Base-by-base conservation (phyloP, 2,888 invertebrate species). In the Alloplasta piceator region DNA sequence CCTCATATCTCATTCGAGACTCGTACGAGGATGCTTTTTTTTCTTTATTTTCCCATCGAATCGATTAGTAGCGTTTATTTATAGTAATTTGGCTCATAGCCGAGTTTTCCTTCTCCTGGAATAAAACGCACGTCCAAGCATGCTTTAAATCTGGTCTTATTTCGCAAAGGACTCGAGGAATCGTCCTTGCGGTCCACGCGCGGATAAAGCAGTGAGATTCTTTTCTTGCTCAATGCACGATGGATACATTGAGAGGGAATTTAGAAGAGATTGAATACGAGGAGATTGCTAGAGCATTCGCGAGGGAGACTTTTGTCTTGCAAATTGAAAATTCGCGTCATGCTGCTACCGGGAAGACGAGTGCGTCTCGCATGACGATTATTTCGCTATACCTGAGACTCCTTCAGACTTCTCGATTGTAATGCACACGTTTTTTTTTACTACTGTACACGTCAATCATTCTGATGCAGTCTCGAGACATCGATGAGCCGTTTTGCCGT, bases 291-390 rank as follows among this genome's bases (percentile, higher is more conserved):
- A 60, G 72, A 68, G 26, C 52, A 52, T 38, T 12, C 36, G 43
- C 48, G 5, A 10, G 56, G 41, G 43, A 5, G 50, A 52, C 16
- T 26, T 41, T 9, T 61, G 64, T 38, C 38, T 84, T 82, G 81
- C 84, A 76, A 88, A 86, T 92, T 91, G 88, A 85, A 86, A 85
- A 91, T 91, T 91, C 92, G 85, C 83, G 83, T 91, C 91, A 92
- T 89, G 92, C 87, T 85, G 89, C 90, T 91, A 91, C 91, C 89
- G 90, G 90, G 91, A 92, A 92, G 88, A 84, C 87, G 76, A 79
- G 84, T 84, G 83, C 88, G 89, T 89, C 87, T 87, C 84, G 91
- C 91, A 92, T 92, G 56, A 73, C 78, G 81, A 83, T 82, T 68
- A 78, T 72, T 50, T 60, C 60, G 58, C 55, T 63, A 56, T 50